These are phyloP conservation scores for Myrmecobius fasciatus DNA, from an alignment of 2,113 vertebrate species.

Conservation along the genomic window DNA sequence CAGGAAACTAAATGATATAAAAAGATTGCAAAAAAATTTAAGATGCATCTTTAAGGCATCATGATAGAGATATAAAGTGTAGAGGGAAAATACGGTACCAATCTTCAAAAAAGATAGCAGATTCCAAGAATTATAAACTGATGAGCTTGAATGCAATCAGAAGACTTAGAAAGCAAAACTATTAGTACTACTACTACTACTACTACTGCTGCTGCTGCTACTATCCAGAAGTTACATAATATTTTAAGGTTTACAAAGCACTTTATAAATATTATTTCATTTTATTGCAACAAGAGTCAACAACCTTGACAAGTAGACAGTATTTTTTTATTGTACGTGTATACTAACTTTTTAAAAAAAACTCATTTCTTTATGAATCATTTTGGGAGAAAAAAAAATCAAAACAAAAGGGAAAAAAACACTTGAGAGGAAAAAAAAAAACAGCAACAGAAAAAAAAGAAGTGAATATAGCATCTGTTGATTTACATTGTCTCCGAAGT, in stretches of 20 bases:
- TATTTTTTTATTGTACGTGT: not conserved
- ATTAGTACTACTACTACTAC: no score
- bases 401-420: no score
- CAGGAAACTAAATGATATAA: not conserved
- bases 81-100: not conserved
- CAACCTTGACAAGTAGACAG: not conserved
- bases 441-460: no score
- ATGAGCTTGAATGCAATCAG: not conserved
- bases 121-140: not conserved
- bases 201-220: not conserved
- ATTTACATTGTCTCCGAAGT: no score
- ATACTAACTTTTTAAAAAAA: no score
- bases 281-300: not conserved
- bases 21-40: not conserved
- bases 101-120: not conserved
- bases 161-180: not conserved
- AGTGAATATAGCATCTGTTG: no score
- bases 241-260: not conserved
- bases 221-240: not conserved
- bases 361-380: no score
- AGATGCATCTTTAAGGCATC: not conserved
- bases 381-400: no score
- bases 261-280: not conserved
- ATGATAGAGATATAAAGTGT: not conserved
- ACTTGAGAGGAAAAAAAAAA: no score